Evolutionary conservation across 37 sponge, comb jelly and placozoan genomes (phyloP).

Genomic region (Oscarella lobularis): DNA sequence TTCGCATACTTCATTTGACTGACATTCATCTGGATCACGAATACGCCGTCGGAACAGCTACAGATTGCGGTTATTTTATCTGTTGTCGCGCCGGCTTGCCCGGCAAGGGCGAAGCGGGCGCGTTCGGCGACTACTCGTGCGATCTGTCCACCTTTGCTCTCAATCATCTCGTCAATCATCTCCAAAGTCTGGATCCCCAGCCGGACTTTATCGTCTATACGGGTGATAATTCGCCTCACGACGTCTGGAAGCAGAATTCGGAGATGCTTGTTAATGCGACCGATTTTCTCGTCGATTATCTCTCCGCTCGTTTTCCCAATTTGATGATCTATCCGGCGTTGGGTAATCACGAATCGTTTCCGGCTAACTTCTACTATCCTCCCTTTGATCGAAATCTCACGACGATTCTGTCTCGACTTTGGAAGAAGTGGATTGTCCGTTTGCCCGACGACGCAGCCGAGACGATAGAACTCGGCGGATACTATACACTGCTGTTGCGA

Average conservation of each 20-base stretch:
- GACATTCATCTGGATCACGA: slow-evolving; percentile 56
- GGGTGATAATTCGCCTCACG: slow-evolving; percentile 77
- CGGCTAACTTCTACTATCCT: neutral
- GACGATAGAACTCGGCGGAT: slow-evolving; percentile 36
- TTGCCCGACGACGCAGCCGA: slow-evolving; percentile 15
- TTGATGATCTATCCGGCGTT: slow-evolving; percentile 61
- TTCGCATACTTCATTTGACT: slow-evolving; percentile 45
- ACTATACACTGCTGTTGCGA: slow-evolving; percentile 37
- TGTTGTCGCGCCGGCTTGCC: slow-evolving; percentile 38
- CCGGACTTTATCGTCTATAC: slow-evolving; percentile 54
- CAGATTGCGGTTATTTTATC: slow-evolving; percentile 32
- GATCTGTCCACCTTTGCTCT: slow-evolving; percentile 43
- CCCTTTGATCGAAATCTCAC: slow-evolving; percentile 20
- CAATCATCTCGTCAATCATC: slow-evolving; percentile 26
- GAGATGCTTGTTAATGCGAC: slow-evolving; percentile 25
- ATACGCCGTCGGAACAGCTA: slow-evolving; percentile 35
- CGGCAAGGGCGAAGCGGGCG: slow-evolving; percentile 56
- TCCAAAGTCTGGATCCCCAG: slow-evolving; percentile 27
- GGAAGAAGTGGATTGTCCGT: slow-evolving; percentile 34
- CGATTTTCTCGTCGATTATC: slow-evolving; percentile 27
- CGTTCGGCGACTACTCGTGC: slow-evolving; percentile 56
- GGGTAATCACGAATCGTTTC: slow-evolving; percentile 51
- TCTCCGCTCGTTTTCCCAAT: slow-evolving; percentile 24
- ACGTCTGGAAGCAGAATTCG: slow-evolving; percentile 57
- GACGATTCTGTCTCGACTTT: slow-evolving; percentile 18